Conservation (phyloP, 2,113 vertebrate genomes). For the Leptocoma aspasia region DNA sequence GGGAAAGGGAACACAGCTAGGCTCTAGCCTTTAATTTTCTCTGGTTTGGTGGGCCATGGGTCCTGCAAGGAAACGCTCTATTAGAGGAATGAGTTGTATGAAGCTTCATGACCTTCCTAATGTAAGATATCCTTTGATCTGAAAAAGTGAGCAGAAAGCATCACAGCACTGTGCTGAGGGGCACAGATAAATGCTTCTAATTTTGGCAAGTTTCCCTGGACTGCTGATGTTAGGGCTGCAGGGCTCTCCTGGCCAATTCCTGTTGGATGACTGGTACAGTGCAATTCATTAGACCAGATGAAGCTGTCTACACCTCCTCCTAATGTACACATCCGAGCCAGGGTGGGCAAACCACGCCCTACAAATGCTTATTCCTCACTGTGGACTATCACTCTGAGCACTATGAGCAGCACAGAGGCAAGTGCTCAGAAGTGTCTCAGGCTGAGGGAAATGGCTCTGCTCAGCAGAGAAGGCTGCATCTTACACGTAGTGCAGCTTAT, state of each 20-base stretch:
- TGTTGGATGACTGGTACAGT: neutral
- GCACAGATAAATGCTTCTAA: neutral
- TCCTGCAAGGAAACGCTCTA: neutral
- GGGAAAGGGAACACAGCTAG: neutral
- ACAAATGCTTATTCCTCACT: neutral
- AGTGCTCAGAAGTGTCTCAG: neutral
- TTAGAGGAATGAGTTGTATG: neutral
- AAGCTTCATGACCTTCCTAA: neutral
- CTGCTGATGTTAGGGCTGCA: neutral
- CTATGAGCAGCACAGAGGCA: neutral
- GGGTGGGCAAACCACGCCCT: neutral
- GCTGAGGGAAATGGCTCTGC: neutral
- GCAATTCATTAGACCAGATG: neutral
- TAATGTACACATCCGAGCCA: accelerated
- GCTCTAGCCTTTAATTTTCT: neutral
- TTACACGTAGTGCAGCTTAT: neutral
- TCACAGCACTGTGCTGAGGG: neutral
- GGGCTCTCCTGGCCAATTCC: neutral
- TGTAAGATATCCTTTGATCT: neutral
- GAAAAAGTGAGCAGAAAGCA: neutral
- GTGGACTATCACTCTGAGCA: neutral
- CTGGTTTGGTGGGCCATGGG: neutral
- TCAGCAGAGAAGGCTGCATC: neutral
- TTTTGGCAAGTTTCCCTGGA: neutral
- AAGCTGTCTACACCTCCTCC: neutral